Conservation (phyloP, 2,113 vertebrate genomes). For the Pygoscelis adeliae region DNA sequence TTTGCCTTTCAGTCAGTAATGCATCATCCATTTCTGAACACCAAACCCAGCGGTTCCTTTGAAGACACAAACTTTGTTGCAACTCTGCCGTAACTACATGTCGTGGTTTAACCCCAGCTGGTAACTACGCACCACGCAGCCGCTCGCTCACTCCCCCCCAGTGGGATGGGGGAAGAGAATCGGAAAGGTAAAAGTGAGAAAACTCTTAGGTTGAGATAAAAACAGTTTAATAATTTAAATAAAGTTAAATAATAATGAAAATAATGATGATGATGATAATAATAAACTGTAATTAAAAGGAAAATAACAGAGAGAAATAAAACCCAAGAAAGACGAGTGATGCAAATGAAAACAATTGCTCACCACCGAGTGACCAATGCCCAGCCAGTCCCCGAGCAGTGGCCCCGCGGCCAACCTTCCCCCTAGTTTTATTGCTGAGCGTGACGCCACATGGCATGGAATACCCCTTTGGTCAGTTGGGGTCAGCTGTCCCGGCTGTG, state of each 20-base stretch:
- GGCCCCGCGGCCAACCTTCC: neutral
- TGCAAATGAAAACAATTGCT: neutral
- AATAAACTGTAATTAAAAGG: neutral
- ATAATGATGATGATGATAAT: neutral
- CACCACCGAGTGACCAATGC: neutral
- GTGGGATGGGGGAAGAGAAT: neutral
- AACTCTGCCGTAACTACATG: neutral
- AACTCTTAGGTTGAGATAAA: neutral
- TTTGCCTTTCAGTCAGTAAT: neutral
- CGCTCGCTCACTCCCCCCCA: rapidly evolving
- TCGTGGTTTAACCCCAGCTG: neutral
- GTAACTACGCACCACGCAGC: neutral
- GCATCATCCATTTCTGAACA: neutral
- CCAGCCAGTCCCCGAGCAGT: neutral
- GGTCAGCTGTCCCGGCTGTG: too few species aligned
- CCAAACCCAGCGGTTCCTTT: neutral
- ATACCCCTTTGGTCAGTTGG: too few species aligned
- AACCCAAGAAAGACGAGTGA: neutral
- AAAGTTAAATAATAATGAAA: too few species aligned
- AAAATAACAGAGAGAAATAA: neutral
- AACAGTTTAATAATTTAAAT: neutral
- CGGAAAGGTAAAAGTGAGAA: neutral
- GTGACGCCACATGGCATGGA: too few species aligned
- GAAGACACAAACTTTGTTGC: neutral
- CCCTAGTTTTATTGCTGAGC: too few species aligned